These are phyloP conservation scores for Macrobrachium rosenbergii DNA, from an alignment of 1,140 invertebrate species.

Conservation along the genomic window DNA sequence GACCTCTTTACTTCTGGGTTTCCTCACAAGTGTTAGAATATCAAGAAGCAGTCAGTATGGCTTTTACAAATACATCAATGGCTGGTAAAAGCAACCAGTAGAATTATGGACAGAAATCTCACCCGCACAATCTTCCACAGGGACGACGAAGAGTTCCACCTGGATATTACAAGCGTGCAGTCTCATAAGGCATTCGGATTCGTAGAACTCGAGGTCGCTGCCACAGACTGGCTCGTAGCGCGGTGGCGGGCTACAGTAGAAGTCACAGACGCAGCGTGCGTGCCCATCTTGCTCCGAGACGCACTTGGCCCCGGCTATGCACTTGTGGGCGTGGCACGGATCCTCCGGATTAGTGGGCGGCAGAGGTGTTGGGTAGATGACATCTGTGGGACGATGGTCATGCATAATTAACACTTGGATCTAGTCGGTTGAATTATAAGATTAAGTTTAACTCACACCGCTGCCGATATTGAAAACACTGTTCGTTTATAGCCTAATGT, in stretches of 20 bases:
- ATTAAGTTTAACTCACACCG: no score
- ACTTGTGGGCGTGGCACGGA: conserved; percentile 46
- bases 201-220: conserved; percentile 85
- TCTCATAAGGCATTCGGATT: conserved; percentile 80
- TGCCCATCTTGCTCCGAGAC: conserved; percentile 27
- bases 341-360: conserved; percentile 41
- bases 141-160: conserved; percentile 49
- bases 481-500: no score
- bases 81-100: not conserved
- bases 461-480: no score
- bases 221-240: conserved; percentile 79
- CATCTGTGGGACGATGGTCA: conserved; percentile 17
- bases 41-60: no score
- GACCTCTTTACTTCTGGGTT: no score
- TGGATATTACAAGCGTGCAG: conserved; percentile 79
- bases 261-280: conserved; percentile 58
- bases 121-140: conserved; percentile 65
- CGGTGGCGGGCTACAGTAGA: conserved; percentile 59
- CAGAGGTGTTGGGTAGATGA: conserved; percentile 55
- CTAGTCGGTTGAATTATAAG: no score
- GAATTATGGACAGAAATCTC: not conserved
- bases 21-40: not conserved
- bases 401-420: not conserved
- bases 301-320: conserved; percentile 59
- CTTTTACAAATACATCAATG: no score